Evolutionary conservation across 2,888 invertebrate species (phyloP).

Genomic region (Hemaris fuciformis): DNA sequence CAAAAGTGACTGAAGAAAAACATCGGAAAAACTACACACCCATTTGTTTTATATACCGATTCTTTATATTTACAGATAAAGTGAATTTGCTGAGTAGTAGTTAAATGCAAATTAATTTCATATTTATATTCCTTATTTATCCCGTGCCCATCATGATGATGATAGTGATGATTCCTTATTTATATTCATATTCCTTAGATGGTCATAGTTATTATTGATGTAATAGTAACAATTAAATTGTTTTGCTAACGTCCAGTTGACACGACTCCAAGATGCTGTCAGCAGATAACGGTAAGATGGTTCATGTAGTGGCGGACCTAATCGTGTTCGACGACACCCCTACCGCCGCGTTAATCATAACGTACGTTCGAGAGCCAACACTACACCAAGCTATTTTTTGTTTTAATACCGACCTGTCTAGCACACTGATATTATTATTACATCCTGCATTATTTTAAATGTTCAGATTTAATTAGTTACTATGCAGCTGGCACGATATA

Average conservation of each 20-base stretch:
- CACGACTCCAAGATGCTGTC: constrained; percentile 76
- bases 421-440: background rate
- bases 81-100: no score
- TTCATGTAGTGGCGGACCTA: constrained; percentile 51
- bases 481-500: background rate
- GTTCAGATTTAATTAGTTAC: background rate
- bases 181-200: background rate
- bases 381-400: constrained; percentile 28
- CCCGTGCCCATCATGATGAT: no score
- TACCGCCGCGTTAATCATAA: constrained; percentile 52
- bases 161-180: no score
- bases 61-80: no score
- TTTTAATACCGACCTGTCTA: background rate
- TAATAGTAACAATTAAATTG: constrained; percentile 57
- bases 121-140: background rate
- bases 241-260: constrained; percentile 64
- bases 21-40: background rate
- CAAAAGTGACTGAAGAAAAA: background rate
- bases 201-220: background rate
- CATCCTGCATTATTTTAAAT: background rate
- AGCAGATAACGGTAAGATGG: constrained; percentile 71
- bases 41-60: background rate
- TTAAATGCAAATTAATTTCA: no score
- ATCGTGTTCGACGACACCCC: constrained; percentile 56
- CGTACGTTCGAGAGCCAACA: constrained; percentile 36